Evolutionary conservation across 2,113 vertebrate species (phyloP).

Genomic region (Aldabrachelys gigantea): DNA sequence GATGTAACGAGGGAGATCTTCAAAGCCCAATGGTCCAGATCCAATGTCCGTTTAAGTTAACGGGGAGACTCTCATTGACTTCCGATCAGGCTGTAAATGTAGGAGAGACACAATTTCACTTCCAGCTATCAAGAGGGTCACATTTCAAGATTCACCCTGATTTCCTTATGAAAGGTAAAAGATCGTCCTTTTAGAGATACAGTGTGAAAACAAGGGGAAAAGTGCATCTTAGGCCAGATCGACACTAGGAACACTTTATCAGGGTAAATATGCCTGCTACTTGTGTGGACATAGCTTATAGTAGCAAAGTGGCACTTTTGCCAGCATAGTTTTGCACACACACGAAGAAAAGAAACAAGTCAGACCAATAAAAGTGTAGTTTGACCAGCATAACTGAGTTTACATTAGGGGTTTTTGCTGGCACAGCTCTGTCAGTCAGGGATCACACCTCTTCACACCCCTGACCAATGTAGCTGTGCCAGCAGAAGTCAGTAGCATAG

Average conservation of each 20-base stretch:
- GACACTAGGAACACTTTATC: not conserved
- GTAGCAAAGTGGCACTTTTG: not conserved
- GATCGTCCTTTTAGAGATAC: not conserved
- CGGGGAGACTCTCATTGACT: not conserved
- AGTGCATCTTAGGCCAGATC: not conserved
- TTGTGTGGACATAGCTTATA: not conserved
- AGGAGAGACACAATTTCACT: not conserved
- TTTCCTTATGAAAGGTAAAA: not conserved
- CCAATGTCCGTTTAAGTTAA: not conserved
- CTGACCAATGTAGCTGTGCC: not conserved
- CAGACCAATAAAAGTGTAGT: not conserved
- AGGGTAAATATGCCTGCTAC: not conserved
- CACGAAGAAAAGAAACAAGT: not conserved
- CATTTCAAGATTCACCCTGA: not conserved
- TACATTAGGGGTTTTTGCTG: not conserved
- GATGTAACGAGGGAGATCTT: fast-evolving
- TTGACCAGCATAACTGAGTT: too few relatives aligned
- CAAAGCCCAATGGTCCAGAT: not conserved
- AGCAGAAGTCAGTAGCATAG: not conserved
- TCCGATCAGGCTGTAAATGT: not conserved
- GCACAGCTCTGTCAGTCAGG: not conserved
- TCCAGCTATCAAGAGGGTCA: not conserved
- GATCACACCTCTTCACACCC: not conserved
- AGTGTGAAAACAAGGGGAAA: not conserved
- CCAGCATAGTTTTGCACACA: not conserved